Evolutionary conservation across 2,888 invertebrate genomes (phyloP).

Genomic region (Synergus laeviventris): DNA sequence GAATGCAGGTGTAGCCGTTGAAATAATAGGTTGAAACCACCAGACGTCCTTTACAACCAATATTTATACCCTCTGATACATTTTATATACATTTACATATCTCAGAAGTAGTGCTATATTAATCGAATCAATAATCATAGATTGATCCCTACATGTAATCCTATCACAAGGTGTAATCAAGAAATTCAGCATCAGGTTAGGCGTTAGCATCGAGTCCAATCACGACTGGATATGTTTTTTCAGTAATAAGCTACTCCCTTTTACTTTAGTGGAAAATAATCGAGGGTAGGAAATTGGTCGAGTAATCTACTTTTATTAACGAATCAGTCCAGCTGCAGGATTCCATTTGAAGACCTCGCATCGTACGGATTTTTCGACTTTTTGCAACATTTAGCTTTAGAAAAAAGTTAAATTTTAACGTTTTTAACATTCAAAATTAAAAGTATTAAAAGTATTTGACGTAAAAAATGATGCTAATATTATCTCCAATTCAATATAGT

Average conservation of each 20-base stretch:
- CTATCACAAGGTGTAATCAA: constrained; percentile 7
- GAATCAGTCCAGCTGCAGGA: constrained; percentile 22
- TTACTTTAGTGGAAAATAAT: constrained; percentile 20
- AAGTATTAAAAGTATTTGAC: no score
- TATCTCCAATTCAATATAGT: no score
- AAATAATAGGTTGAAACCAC: constrained; percentile 29
- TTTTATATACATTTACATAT: constrained; percentile 31
- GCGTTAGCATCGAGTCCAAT: not conserved
- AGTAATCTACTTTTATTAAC: constrained; percentile 24
- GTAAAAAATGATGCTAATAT: no score
- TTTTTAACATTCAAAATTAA: no score
- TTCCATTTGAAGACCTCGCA: not conserved
- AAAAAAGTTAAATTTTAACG: no score
- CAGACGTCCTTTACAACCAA: constrained; percentile 17
- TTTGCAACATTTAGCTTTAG: no score
- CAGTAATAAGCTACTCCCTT: constrained; percentile 5
- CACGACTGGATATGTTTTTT: not conserved
- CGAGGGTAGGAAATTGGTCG: constrained; percentile 9
- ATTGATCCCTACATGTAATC: constrained; percentile 26
- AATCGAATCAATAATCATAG: constrained; percentile 41
- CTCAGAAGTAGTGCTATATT: constrained; percentile 12
- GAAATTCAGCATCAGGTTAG: constrained; percentile 5
- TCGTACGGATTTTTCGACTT: no score
- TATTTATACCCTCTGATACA: not conserved
- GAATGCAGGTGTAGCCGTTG: constrained; percentile 30